phyloP scores from a whole-genome alignment of 2,797 vertebrate genomes.

The Amniataba percoides region DNA sequence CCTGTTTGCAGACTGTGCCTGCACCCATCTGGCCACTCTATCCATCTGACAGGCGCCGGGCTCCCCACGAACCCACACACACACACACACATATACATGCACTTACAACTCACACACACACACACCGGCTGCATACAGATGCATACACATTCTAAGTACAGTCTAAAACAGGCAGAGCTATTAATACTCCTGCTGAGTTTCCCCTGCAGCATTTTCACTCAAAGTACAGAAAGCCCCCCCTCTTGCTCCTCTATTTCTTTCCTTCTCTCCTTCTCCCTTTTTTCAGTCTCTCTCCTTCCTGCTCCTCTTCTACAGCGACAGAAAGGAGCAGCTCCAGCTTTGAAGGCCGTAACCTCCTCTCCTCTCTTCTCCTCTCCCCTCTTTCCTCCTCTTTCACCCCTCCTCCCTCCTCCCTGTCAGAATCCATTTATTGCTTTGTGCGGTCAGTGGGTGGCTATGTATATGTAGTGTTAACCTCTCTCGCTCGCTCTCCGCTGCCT shows the following conservation, averaged over 20 bases:
- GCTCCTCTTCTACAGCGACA: constrained; percentile 34
- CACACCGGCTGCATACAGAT: constrained; percentile 51
- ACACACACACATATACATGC: constrained; percentile 16
- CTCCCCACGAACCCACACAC: constrained; percentile 18
- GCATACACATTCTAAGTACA: constrained; percentile 60
- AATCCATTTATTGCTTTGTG: constrained; percentile 77
- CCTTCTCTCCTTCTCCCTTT: not conserved
- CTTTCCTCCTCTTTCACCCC: constrained; percentile 27
- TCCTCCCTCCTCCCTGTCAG: constrained; percentile 68
- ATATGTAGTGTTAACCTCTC: constrained; percentile 78
- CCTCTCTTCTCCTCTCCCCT: not conserved
- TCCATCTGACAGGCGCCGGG: constrained; percentile 25
- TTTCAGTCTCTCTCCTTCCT: constrained; percentile 18
- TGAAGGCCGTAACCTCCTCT: constrained; percentile 54
- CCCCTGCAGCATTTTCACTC: constrained; percentile 70
- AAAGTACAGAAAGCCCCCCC: constrained; percentile 38
- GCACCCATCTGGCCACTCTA: constrained; percentile 41
- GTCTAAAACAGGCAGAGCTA: constrained; percentile 63
- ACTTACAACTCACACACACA: constrained; percentile 2
- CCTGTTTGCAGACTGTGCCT: constrained; percentile 33
- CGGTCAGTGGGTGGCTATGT: constrained; percentile 77
- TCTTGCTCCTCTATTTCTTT: constrained; percentile 28
- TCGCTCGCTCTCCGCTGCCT: constrained; percentile 62
- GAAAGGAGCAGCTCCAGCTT: constrained; percentile 59
- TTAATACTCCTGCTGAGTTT: constrained; percentile 73